These are phyloP conservation scores for Coelopa frigida DNA, from an alignment of 1,140 invertebrate species.

Conservation along the genomic window DNA sequence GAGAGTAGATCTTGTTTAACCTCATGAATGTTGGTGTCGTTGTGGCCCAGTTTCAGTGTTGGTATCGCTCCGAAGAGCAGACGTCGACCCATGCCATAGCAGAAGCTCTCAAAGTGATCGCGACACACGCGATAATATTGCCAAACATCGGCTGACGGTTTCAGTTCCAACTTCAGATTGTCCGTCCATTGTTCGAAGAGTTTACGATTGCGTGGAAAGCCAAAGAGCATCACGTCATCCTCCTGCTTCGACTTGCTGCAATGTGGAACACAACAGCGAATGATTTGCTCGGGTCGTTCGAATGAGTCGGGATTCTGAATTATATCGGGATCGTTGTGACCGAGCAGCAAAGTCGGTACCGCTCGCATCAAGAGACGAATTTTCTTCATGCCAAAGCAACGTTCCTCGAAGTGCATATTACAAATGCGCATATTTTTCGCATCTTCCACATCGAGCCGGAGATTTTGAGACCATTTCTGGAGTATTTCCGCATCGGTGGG, in stretches of 20 bases:
- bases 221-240: conserved; percentile 9
- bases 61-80: conserved; percentile 19
- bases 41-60: conserved; percentile 27
- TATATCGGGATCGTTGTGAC: conserved; percentile 16
- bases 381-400: conserved; percentile 20
- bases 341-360: conserved; percentile 26
- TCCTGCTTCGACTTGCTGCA: conserved; percentile 18
- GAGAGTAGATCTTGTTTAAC: conserved; percentile 5
- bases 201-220: conserved; percentile 17
- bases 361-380: conserved; percentile 20
- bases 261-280: conserved; percentile 23
- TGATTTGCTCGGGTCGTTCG: conserved; percentile 2
- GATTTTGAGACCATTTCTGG: conserved; percentile 25
- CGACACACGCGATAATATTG: conserved; percentile 18
- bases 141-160: background rate
- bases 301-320: conserved; percentile 5
- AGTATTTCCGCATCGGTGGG: conserved; percentile 18
- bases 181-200: conserved; percentile 26
- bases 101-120: conserved; percentile 22
- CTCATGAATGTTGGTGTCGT: conserved; percentile 2
- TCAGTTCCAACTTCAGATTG: conserved; percentile 15
- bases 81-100: conserved; percentile 12
- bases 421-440: conserved; percentile 20
- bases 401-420: conserved; percentile 29
- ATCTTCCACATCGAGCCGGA: conserved; percentile 13